These are phyloP conservation scores for Aphidius gifuensis DNA, from an alignment of 1,140 invertebrate genomes.

Conservation along the genomic window DNA sequence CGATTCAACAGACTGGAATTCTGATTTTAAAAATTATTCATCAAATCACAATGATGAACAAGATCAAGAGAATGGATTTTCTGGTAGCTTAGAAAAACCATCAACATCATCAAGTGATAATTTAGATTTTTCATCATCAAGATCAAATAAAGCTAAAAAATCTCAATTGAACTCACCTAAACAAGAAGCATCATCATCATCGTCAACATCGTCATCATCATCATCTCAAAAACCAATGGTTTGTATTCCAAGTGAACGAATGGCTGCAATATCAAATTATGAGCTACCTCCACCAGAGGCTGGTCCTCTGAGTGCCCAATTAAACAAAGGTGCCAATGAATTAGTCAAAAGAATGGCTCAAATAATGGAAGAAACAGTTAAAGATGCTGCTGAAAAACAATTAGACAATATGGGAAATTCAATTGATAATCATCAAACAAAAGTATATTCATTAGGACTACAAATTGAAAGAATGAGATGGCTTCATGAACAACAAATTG, in stretches of 20 bases:
- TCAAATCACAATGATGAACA: too few relatives aligned
- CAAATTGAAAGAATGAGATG: constrained; percentile 67
- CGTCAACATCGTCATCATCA: neutral
- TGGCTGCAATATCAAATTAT: constrained; percentile 24
- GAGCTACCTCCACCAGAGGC: constrained; percentile 49
- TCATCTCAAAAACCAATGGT: too few relatives aligned
- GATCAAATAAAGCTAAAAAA: too few relatives aligned
- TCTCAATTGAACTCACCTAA: too few relatives aligned
- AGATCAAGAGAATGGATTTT: too few relatives aligned
- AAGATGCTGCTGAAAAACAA: constrained; percentile 40
- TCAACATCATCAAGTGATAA: too few relatives aligned
- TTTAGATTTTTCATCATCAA: too few relatives aligned
- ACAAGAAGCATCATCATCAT: too few relatives aligned
- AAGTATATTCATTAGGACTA: constrained; percentile 58
- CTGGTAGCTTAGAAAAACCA: too few relatives aligned
- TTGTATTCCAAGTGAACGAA: too few relatives aligned
- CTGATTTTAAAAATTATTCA: too few relatives aligned
- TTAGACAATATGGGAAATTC: constrained; percentile 26
- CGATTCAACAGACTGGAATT: too few relatives aligned
- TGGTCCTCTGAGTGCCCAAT: constrained; percentile 52
- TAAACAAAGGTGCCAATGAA: constrained; percentile 43
- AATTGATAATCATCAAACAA: constrained; percentile 53
- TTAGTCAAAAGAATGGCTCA: constrained; percentile 44
- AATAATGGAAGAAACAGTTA: constrained; percentile 47
- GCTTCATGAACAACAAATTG: constrained; percentile 62